Base-by-base conservation (phyloP, 64 coral and sea anemone species). In the Trachythela sp. region DNA sequence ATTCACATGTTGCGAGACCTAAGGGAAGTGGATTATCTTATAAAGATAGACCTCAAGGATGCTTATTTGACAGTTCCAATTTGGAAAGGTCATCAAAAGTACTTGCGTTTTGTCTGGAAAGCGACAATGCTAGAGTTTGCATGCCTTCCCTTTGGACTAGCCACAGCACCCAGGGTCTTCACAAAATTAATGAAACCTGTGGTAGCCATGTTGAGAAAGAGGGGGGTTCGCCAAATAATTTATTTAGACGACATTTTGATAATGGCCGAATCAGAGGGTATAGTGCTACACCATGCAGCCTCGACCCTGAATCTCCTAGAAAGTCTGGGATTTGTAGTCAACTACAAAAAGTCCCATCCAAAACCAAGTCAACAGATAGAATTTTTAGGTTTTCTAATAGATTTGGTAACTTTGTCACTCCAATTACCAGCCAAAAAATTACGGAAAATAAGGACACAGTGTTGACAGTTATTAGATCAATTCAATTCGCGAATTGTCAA, bases 1-100 rank as follows among this genome's bases (percentile, higher is more conserved):
- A 80, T 37, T 30, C 75, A 80, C 34, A 80, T 80, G 75, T 80
- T 80, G 20, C 20, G 75, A 13, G 75, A 80, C 17, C 37, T 80
- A 80, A 80, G 34, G 34, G 6, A 35, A 29, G 75, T n/a, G 33
- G 75, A 80, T 36, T 80, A 9, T 7, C 33, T 80, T 38, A 29
- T 80, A 64, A 64, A 64, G 22, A 26, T 64, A 0, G 56, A 64
- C 22, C 56, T 64, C 18, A 64, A 64, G 17, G 56, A 64, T 64
- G 56, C 56, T 18, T 64, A 64, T 26, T 64, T 64, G 4, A 64
- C 56, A 20, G 56, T 64, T 18, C 56, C 56, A 10, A 64, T 64
- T 24, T 64, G 56, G 56, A 18, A 18, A 10, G 26, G 22, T 27
- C 56, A 64, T 64, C 56, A 64, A 18, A 64, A 64, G 22, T 64